Evolutionary conservation across 2,888 invertebrate species (phyloP), one percentile per base, ranked within the genome.

Genomic region (Aphodius granarius): DNA sequence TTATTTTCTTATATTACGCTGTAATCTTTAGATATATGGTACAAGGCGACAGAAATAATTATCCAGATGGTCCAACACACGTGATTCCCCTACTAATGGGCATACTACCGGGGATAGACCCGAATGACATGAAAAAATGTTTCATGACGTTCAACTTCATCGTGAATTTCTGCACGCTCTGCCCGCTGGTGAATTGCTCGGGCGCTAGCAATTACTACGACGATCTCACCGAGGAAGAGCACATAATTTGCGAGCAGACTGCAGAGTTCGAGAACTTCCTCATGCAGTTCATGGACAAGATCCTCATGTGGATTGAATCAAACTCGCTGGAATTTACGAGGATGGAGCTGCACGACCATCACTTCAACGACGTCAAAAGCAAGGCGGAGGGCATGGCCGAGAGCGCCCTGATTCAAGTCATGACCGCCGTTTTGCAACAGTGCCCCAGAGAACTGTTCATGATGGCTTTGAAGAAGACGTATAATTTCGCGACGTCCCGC

Each of bases 251-350:
- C 85, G 93, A 94, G 79, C 93, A 94, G 0, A 95, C 96, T 0
- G 95, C 95, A 0, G 93, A 93, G 80, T 93, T 97, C 81, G 97
- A 97, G 87, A 96, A 97, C 84, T 97, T 97, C 83, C 92, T 97
- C 0, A 86, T 96, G 1, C 93, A 96, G 83, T 94, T 96, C 83
- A 87, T 97, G 80, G 96, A 97, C 82, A 91, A 93, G 83, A 88
- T 94, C 77, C 93, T 94, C 82, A 85, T 88, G 0, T 90, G 94
- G 78, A 92, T 94, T 63, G 94, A 94, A 80, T 93, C 92, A 1
- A 92, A 92, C 81, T 90, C 92, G 0, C 86, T 92, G 76, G 94
- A 94, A 81, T 91, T 91, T 75, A 91, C 92, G 0, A 88, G 94
- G 63, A 87, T 92, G 81, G 93, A 94, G 81, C 90, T 91, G 71